Conservation (phyloP, 2,113 vertebrate species). For the Cyprinodon variegatus region DNA sequence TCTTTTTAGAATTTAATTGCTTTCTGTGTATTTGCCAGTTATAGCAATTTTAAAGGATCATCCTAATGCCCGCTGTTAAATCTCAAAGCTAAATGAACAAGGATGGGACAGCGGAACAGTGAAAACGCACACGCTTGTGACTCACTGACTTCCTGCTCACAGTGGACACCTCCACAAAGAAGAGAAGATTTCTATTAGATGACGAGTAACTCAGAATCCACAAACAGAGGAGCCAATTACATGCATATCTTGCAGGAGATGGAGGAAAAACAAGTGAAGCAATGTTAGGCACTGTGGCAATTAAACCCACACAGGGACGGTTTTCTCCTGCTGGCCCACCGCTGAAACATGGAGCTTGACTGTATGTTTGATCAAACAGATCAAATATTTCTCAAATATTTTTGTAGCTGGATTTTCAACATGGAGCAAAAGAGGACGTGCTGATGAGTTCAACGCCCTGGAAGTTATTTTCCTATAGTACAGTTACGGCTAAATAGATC, state of each 20-base stretch:
- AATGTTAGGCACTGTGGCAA: constrained; percentile 63
- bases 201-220: constrained; percentile 66
- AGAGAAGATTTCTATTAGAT: constrained; percentile 67
- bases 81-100: constrained; percentile 42
- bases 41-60: constrained; percentile 1
- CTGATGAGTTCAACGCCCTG: constrained; percentile 8
- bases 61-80: background rate
- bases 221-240: constrained; percentile 74
- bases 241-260: constrained; percentile 62
- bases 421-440: constrained; percentile 12
- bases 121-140: constrained; percentile 57
- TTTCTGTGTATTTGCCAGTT: constrained; percentile 28
- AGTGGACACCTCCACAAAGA: constrained; percentile 70
- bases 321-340: constrained; percentile 42
- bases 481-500: constrained; percentile 15
- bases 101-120: constrained; percentile 50
- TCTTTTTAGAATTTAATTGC: background rate
- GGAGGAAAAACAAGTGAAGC: constrained; percentile 60
- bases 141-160: constrained; percentile 67
- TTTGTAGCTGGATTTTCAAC: constrained; percentile 26
- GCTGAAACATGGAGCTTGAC: constrained; percentile 45
- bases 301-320: constrained; percentile 70
- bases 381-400: constrained; percentile 56
- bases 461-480: constrained; percentile 41
- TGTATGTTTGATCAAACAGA: constrained; percentile 47